phyloP scores from a whole-genome alignment of 2,797 vertebrate species.

The Gambelia wislizenii region DNA sequence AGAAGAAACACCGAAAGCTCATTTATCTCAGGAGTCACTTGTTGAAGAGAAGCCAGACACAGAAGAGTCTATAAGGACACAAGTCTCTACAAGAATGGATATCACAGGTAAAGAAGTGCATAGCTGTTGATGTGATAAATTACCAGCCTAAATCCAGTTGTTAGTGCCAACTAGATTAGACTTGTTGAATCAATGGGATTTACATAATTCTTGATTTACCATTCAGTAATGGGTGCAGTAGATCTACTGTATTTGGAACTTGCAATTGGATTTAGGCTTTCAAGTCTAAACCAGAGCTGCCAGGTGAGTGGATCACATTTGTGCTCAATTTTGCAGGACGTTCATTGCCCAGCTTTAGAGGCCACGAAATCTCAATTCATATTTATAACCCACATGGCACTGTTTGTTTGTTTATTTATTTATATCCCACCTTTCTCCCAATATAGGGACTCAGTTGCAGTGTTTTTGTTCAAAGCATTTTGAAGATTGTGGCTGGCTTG shows the following conservation, averaged over 20 bases:
- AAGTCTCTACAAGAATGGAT: conserved; percentile 42
- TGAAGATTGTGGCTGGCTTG: background rate
- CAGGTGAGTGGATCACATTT: background rate
- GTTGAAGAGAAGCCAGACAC: conserved; percentile 18
- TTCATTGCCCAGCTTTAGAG: background rate
- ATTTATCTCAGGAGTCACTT: background rate
- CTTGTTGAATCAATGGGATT: no score
- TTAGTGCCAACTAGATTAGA: no score
- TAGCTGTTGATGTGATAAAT: background rate
- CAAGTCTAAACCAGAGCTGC: background rate
- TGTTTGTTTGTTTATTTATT: no score
- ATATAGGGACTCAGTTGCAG: no score
- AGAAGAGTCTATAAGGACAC: conserved; percentile 43
- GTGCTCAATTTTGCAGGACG: background rate
- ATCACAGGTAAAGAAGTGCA: conserved; percentile 60
- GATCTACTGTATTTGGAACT: background rate
- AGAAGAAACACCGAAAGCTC: conserved; percentile 5
- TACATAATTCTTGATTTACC: no score
- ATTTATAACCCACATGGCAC: background rate
- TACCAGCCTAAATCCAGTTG: conserved; percentile 9
- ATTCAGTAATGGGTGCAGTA: no score
- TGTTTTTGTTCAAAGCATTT: background rate
- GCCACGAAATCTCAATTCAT: background rate
- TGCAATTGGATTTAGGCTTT: no score
- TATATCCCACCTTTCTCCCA: no score